A percentile compares a stretch with the other conserved stretches of the same genome.
Evolutionary conservation across 2,797 vertebrate genomes (phyloP).

Genomic region (Hypotaenidia okinawae): DNA sequence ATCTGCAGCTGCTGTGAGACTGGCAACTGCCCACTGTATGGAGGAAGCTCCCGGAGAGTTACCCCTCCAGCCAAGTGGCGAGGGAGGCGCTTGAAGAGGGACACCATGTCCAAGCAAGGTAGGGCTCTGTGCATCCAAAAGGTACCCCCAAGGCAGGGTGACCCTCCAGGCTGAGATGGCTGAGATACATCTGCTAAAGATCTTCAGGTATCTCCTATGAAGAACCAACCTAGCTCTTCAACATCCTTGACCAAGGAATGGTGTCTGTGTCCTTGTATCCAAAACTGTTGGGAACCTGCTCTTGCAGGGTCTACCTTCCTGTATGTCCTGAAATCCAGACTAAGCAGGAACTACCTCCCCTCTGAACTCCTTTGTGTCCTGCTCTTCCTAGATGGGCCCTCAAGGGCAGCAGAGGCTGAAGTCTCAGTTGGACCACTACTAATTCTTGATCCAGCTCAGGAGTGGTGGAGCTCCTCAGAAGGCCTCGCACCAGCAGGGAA

Average conservation of each 20-base stretch:
- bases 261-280: not conserved
- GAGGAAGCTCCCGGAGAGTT: not conserved
- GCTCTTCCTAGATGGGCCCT: not conserved
- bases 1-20: slow-evolving; percentile 65
- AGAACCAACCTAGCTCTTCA: not conserved
- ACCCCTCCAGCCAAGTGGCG: not conserved
- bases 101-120: not conserved
- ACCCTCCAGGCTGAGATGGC: too few species aligned
- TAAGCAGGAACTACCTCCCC: not conserved
- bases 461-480: not conserved
- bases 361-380: not conserved
- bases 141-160: too few species aligned
- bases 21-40: not conserved
- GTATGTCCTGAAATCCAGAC: not conserved
- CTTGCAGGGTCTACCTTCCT: not conserved
- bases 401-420: not conserved
- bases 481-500: not conserved
- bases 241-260: not conserved
- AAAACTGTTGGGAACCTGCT: not conserved
- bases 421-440: slow-evolving; percentile 16
- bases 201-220: not conserved
- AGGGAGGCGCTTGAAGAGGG: not conserved
- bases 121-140: not conserved
- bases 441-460: not conserved
- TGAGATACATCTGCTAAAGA: not conserved